Percentiles rank a stretch among this genome's conserved stretches.
These are phyloP conservation scores for Autographa pulchrina DNA, from an alignment of 2,888 invertebrate genomes.

Conservation along the genomic window DNA sequence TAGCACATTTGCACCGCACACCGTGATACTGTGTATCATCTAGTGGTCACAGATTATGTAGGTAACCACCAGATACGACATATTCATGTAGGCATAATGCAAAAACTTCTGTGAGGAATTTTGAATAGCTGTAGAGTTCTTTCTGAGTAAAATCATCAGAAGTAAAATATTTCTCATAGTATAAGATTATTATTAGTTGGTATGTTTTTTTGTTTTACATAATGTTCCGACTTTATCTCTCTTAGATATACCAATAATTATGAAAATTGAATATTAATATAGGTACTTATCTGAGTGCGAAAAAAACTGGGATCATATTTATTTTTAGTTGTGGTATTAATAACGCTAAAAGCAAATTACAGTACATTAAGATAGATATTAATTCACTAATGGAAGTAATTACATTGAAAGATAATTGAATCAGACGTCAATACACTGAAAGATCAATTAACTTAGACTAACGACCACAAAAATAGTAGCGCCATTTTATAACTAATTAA, in stretches of 20 bases:
- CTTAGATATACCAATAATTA: no score
- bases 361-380: background rate
- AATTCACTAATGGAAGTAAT: conserved; percentile 19
- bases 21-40: conserved; percentile 80
- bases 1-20: conserved; percentile 79
- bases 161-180: no score
- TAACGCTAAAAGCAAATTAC: background rate
- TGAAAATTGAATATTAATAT: no score
- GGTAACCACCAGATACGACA: background rate
- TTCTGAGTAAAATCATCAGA: no score
- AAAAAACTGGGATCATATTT: background rate
- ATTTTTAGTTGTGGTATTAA: background rate
- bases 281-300: no score
- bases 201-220: background rate
- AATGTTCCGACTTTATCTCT: background rate
- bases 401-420: conserved; percentile 28
- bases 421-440: conserved; percentile 29
- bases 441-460: conserved; percentile 39
- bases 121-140: background rate
- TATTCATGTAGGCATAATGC: background rate
- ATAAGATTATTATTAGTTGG: no score
- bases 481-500: conserved; percentile 48
- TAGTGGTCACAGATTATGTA: conserved; percentile 63
- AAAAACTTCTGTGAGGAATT: background rate
- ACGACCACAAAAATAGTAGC: conserved; percentile 42